Percentiles rank a stretch among this genome's conserved stretches.
Conservation (phyloP, 2,888 invertebrate species). For the Nysson spinosus region DNA sequence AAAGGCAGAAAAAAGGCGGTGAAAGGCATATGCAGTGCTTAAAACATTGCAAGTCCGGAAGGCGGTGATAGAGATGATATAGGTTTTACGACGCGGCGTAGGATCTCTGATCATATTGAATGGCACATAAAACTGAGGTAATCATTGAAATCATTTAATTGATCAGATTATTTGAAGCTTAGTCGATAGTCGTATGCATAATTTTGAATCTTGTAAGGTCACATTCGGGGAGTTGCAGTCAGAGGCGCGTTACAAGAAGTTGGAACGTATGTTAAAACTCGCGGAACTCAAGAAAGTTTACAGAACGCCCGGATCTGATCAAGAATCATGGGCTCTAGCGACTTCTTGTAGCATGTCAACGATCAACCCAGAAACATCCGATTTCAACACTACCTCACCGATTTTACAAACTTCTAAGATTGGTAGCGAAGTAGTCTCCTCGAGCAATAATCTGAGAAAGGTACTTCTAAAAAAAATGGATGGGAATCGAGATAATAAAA, state of each 20-base stretch:
- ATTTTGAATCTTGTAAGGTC: constrained; percentile 43
- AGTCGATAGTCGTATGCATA: no score
- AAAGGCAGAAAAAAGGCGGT: no score
- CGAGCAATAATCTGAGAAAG: constrained; percentile 66
- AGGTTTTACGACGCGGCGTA: no score
- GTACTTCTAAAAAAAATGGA: constrained; percentile 34
- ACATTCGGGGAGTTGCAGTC: constrained; percentile 59
- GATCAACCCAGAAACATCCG: constrained; percentile 55
- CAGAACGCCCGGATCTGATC: not conserved
- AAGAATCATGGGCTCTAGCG: not conserved
- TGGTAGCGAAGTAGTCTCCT: constrained; percentile 66
- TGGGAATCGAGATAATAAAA: not conserved
- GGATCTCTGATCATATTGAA: no score
- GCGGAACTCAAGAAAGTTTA: constrained; percentile 31
- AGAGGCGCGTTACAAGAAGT: constrained; percentile 63
- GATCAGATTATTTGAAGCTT: no score
- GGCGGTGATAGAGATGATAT: no score
- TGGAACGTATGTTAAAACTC: constrained; percentile 60
- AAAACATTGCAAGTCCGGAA: no score
- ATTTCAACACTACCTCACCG: constrained; percentile 41
- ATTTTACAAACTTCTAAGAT: constrained; percentile 40
- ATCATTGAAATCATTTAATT: no score
- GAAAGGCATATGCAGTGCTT: no score
- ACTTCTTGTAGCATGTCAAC: constrained; percentile 61
- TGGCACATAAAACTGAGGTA: no score